Percentiles rank a stretch among this genome's conserved stretches.
These are phyloP conservation scores for Leptocoma aspasia DNA, from an alignment of 2,113 vertebrate species.

Conservation along the genomic window DNA sequence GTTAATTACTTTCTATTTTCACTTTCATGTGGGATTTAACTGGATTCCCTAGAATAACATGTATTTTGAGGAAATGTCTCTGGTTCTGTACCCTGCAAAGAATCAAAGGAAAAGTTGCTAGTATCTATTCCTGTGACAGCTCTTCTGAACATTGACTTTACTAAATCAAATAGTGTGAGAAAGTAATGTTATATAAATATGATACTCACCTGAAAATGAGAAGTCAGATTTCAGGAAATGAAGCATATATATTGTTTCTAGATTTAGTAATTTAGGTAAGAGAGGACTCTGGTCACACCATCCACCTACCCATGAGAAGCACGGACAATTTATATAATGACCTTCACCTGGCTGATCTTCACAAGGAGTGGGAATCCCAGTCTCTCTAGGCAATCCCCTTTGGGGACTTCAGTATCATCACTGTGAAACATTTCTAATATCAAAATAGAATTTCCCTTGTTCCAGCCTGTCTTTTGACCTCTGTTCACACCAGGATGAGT, in stretches of 20 bases:
- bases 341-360: not conserved
- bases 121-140: not conserved
- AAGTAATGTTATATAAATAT: not conserved
- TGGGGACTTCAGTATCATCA: not conserved
- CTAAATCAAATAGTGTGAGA: not conserved
- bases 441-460: not conserved
- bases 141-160: not conserved
- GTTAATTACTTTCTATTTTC: conserved; percentile 17
- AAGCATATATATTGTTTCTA: not conserved
- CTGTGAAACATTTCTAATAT: not conserved
- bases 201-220: not conserved
- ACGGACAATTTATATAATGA: not conserved
- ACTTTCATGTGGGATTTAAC: not conserved
- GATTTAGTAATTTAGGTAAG: not conserved
- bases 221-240: not conserved
- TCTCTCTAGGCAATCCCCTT: not conserved
- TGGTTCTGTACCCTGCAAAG: not conserved
- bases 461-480: not conserved
- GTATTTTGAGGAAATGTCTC: not conserved
- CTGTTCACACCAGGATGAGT: not conserved
- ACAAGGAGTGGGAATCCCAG: not conserved
- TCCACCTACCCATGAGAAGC: not conserved
- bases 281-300: not conserved
- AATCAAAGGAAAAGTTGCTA: not conserved
- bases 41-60: not conserved